A percentile compares a stretch with the other conserved stretches of the same genome.
Evolutionary conservation across 2,113 vertebrate species (phyloP).

Genomic region (Nesogale talazaci): DNA sequence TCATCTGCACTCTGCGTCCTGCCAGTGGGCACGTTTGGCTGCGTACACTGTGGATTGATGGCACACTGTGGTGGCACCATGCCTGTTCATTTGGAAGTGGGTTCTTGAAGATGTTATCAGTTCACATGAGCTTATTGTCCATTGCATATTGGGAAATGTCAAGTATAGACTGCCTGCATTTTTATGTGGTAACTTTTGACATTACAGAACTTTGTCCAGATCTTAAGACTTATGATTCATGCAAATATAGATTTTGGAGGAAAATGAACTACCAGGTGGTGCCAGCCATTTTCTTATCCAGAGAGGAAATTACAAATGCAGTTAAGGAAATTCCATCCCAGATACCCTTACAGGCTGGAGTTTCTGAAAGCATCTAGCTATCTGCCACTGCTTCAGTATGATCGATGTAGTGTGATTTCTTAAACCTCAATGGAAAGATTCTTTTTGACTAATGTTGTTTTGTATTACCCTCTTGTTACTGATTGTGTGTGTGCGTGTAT

Average conservation of each 20-base stretch:
- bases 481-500: background rate
- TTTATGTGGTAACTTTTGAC: background rate
- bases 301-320: constrained; percentile 24
- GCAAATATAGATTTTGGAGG: background rate
- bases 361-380: constrained; percentile 76
- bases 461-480: constrained; percentile 37
- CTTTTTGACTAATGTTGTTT: constrained; percentile 70
- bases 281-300: constrained; percentile 61
- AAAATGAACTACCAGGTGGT: constrained; percentile 71
- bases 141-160: background rate
- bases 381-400: constrained; percentile 82
- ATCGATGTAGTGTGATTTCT: constrained; percentile 70
- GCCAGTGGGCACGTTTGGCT: background rate
- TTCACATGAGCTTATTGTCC: background rate
- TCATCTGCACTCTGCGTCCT: background rate
- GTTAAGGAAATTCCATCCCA: constrained; percentile 10
- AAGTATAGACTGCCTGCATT: background rate
- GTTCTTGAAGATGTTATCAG: background rate
- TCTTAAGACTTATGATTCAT: background rate
- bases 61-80: background rate
- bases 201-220: background rate
- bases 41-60: background rate
- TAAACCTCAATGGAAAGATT: constrained; percentile 65
- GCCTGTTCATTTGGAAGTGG: background rate
- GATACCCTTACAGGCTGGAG: constrained; percentile 40